Conservation (phyloP, 2,113 vertebrate species). For the Callaeas wilsoni region DNA sequence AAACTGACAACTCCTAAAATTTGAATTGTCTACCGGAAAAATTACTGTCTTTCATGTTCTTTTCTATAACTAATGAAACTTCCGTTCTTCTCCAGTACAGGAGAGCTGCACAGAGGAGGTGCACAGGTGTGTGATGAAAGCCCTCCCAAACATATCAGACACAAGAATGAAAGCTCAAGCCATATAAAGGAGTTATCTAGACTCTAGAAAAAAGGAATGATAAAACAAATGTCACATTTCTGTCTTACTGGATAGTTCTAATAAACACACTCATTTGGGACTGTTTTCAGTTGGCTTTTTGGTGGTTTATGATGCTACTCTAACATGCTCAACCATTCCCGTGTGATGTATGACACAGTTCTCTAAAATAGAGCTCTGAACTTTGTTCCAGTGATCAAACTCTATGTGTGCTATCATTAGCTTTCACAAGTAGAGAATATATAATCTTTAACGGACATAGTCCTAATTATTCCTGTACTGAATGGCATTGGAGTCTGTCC, state of each 20-base stretch:
- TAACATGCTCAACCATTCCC: not conserved
- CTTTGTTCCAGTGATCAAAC: not conserved
- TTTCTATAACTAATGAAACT: not conserved
- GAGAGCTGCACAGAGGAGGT: not conserved
- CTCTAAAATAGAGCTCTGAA: not conserved
- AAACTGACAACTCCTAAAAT: not conserved
- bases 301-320: not conserved
- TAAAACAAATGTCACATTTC: fast-evolving
- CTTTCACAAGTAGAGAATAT: not conserved
- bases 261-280: not conserved
- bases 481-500: not conserved
- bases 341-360: fast-evolving
- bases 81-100: not conserved
- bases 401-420: not conserved
- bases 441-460: not conserved
- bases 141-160: not conserved
- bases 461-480: not conserved
- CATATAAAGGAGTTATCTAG: not conserved
- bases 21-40: not conserved
- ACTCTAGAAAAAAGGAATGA: not conserved
- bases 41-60: not conserved
- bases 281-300: not conserved
- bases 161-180: not conserved
- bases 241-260: not conserved
- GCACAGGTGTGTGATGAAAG: not conserved